Evolutionary conservation across 2,888 invertebrate species (phyloP), one percentile per base, ranked within the genome.

Genomic region (Entomobrya multifasciata): DNA sequence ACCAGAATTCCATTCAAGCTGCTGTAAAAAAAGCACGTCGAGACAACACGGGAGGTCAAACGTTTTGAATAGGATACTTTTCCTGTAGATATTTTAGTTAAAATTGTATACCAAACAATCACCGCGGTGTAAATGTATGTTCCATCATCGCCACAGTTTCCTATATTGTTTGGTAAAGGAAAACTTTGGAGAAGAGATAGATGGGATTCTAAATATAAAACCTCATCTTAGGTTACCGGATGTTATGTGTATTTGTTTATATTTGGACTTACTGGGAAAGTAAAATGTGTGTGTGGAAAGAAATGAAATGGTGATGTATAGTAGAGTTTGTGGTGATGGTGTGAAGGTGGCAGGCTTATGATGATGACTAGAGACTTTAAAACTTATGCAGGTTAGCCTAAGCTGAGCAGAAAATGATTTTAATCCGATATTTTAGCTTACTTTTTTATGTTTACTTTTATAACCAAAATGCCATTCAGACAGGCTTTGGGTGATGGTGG

Each of bases 201-300:
- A n/a, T n/a, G n/a, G n/a, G n/a, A n/a, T n/a, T n/a, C n/a, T n/a
- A n/a, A n/a, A n/a, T n/a, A n/a, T n/a, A n/a, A n/a, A n/a, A n/a
- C n/a, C n/a, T n/a, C n/a, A n/a, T n/a, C n/a, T n/a, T n/a, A n/a
- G n/a, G n/a, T n/a, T n/a, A n/a, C n/a, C n/a, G n/a, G n/a, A n/a
- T n/a, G n/a, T 36, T 67, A 47, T 67, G 76, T 76, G 60, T 36
- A 65, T 76, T 74, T 83, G 83, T 76, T 83, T 76, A 65, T 76
- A 65, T 83, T 83, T 65, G 76, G 65, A 76, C 83, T 83, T 76
- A 76, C 60, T 49, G 65, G 76, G 47, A 83, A 84, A 67, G 55
- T 83, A 76, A 83, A 49, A n/a, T 27, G 27, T 11, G 49, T 6
- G 36, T 4, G 8, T 6, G 36, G 4, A 36, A 36, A 57, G 25